A percentile compares a stretch with the other conserved stretches of the same genome.
phyloP scores from a whole-genome alignment of 2,797 vertebrate species.

The Setipinna tenuifilis region DNA sequence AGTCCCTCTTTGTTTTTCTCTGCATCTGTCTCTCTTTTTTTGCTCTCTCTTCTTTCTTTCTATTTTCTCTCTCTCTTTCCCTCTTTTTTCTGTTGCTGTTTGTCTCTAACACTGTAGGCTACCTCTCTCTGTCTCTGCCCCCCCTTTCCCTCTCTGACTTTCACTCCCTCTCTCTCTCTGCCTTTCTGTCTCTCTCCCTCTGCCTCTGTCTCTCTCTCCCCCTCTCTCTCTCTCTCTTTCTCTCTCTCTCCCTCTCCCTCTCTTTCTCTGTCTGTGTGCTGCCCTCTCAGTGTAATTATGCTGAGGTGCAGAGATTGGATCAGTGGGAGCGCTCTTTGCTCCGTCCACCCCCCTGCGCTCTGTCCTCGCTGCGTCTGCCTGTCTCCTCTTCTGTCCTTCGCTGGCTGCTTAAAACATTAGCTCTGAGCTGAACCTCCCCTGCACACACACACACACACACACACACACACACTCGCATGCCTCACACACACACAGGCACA shows the following conservation, averaged over 20 bases:
- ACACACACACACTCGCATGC: no score
- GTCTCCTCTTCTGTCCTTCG: neutral
- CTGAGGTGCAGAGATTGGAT: constrained; percentile 30
- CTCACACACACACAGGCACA: neutral
- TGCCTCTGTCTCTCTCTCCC: neutral
- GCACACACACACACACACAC: neutral
- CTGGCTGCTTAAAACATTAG: constrained; percentile 20
- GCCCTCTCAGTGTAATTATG: constrained; percentile 25
- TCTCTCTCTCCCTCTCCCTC: neutral
- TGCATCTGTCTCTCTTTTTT: no score
- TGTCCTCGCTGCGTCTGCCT: neutral
- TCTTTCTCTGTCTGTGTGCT: neutral
- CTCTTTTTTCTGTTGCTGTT: no score
- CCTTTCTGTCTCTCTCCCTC: neutral
- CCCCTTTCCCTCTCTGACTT: neutral
- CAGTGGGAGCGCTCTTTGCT: neutral
- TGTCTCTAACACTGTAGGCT: no score
- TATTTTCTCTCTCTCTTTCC: no score
- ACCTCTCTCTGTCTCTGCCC: neutral
- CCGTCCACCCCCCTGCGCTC: neutral
- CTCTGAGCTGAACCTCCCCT: neutral
- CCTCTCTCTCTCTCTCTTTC: neutral
- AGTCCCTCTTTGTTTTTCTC: no score
- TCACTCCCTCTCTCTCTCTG: neutral
- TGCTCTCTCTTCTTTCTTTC: no score